Conservation (phyloP, 2,888 invertebrate genomes). For the Meteorus cinctellus region DNA sequence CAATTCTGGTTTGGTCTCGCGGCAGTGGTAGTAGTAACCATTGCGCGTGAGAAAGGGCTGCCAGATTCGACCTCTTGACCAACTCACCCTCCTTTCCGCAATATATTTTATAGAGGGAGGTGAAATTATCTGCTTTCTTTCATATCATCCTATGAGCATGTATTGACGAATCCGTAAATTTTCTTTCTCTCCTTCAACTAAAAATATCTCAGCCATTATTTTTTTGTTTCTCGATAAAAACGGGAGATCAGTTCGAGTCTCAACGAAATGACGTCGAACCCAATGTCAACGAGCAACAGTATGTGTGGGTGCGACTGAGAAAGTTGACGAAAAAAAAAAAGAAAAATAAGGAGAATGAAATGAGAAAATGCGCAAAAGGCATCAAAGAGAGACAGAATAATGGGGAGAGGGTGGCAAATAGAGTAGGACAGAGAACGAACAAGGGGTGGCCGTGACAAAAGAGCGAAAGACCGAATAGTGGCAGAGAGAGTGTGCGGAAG, state of each 20-base stretch:
- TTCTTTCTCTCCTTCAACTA: conserved; percentile 2
- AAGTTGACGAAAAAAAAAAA: not conserved
- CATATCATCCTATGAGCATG: not conserved
- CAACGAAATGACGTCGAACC: not conserved
- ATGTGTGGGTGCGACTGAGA: not conserved
- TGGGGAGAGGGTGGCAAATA: conserved; percentile 58
- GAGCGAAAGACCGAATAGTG: conserved; percentile 62
- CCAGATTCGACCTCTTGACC: conserved; percentile 66
- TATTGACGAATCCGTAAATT: not conserved
- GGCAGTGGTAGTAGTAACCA: conserved; percentile 57
- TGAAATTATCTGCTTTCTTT: not conserved
- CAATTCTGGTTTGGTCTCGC: conserved; percentile 72
- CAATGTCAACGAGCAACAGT: not conserved
- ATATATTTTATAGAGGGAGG: conserved; percentile 13
- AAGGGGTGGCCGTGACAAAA: conserved; percentile 69
- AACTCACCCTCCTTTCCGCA: not conserved
- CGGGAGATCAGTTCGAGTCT: not conserved
- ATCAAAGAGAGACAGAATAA: conserved; percentile 18
- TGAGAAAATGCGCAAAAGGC: conserved; percentile 2
- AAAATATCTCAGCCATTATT: conserved; percentile 5
- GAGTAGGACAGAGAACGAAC: conserved; percentile 69
- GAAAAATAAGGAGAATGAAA: conserved; percentile 15
- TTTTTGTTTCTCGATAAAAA: not conserved
- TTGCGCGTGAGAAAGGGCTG: conserved; percentile 71
- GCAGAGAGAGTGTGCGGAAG: conserved; percentile 53